Evolutionary conservation across 1,140 invertebrate genomes (phyloP), one percentile per base, ranked within the genome.

Genomic region (Hycleus phaleratus): DNA sequence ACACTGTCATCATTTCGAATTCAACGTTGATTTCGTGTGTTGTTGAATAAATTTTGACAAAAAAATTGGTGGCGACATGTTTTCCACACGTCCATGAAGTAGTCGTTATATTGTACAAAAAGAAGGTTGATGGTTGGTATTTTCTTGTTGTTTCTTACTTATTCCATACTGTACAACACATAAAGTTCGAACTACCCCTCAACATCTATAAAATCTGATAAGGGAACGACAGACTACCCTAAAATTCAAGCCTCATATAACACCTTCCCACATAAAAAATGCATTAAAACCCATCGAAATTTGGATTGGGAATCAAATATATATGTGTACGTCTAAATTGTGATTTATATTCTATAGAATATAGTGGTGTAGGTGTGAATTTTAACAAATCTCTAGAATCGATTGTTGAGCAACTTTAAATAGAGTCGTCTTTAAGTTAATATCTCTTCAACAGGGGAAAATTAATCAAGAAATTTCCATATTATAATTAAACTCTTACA

Each of bases 191-290:
- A 26, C 51, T 53, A 53, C 40, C 51, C 51, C 26, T 53, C 45
- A 53, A 45, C 42, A 53, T 53, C 44, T 53, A 53, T 53, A 53
- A 53, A 53, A 46, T 56, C 45, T 56, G 54, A 56, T 56, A 56
- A 48, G 54, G 54, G 54, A 46, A 56, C 54, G 54, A 56, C 54
- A 56, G 54, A 56, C 48, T 42, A 40, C 54, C 47, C 25, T 40
- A 49, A 56, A 56, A 56, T 56, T 56, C 54, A 40, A 56, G 46
- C 54, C 46, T 56, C 53, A 48, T 56, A 56, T 49, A 56, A 39
- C 54, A 48, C 54, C 38, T 56, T 5, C 18, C 39, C 54, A 56
- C 54, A 56, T 56, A 56, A 56, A 56, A 56, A 56, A 56, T 48
- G 54, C 54, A 56, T 56, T 56, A 56, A 49, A 49, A 42, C 48